A percentile compares a stretch with the other conserved stretches of the same genome.
Conservation (phyloP, 2,113 vertebrate genomes). For the Phalacrocorax aristotelis region DNA sequence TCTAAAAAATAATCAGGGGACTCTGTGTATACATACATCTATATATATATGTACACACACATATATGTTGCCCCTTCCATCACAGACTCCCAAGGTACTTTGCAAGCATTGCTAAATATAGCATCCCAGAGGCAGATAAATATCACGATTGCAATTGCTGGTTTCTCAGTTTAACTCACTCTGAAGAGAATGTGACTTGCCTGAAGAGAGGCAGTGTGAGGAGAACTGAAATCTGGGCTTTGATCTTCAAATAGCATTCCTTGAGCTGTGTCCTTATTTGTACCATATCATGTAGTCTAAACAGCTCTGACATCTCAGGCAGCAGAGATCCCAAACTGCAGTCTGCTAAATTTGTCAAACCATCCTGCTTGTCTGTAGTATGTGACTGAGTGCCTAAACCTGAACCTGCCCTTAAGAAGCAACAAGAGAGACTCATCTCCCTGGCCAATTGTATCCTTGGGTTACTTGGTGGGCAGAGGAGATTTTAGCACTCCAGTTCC, state of each 20-base stretch:
- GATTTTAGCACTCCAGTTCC: neutral
- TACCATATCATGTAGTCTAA: neutral
- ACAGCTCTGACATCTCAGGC: neutral
- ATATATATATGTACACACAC: too few relatives aligned
- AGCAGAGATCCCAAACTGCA: neutral
- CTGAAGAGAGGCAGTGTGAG: neutral
- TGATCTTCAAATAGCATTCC: neutral
- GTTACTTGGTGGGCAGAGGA: neutral
- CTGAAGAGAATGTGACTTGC: neutral
- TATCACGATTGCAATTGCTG: neutral
- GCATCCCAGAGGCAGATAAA: neutral
- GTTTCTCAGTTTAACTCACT: neutral
- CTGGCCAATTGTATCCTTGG: neutral
- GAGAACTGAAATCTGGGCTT: neutral
- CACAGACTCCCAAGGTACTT: neutral
- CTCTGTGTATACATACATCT: neutral
- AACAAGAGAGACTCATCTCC: neutral
- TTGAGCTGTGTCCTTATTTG: neutral
- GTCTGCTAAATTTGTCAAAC: neutral
- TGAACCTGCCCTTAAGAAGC: neutral
- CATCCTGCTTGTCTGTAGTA: neutral
- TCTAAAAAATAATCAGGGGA: neutral
- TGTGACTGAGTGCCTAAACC: neutral
- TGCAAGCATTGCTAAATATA: neutral
- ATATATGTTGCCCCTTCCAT: neutral